These are phyloP conservation scores for Diaphora mendica DNA, from an alignment of 2,888 invertebrate genomes.

Conservation along the genomic window DNA sequence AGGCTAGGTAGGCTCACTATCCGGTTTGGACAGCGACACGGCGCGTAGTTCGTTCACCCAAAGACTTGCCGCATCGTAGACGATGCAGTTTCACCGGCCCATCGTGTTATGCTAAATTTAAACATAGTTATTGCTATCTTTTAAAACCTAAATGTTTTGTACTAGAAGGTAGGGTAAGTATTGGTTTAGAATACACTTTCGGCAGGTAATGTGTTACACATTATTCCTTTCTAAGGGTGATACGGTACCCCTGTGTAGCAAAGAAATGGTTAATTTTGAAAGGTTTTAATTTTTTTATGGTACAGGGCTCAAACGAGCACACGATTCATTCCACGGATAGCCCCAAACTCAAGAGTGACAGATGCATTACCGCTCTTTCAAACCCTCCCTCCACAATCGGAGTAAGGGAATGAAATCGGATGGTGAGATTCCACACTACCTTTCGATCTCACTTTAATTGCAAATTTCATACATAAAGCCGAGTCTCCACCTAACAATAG, in stretches of 20 bases:
- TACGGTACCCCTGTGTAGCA: too few relatives aligned
- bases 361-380: background rate
- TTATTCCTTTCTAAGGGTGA: too few relatives aligned
- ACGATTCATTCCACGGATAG: too few relatives aligned
- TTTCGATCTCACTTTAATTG: too few relatives aligned
- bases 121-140: constrained; percentile 32
- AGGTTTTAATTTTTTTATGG: too few relatives aligned
- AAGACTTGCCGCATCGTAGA: constrained; percentile 70
- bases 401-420: too few relatives aligned
- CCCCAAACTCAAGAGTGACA: background rate
- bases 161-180: background rate
- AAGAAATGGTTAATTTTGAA: too few relatives aligned
- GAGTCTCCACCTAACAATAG: too few relatives aligned
- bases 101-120: constrained; percentile 65
- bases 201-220: background rate
- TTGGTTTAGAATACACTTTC: background rate
- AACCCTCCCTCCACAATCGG: background rate
- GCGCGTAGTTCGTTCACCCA: constrained; percentile 80
- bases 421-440: too few relatives aligned
- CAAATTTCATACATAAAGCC: too few relatives aligned
- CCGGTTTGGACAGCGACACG: constrained; percentile 77
- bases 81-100: constrained; percentile 73
- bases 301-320: too few relatives aligned
- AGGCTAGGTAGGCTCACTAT: constrained; percentile 75
- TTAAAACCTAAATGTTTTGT: constrained; percentile 25